phyloP scores from a whole-genome alignment of 2,113 vertebrate genomes.

The Gambusia affinis region DNA sequence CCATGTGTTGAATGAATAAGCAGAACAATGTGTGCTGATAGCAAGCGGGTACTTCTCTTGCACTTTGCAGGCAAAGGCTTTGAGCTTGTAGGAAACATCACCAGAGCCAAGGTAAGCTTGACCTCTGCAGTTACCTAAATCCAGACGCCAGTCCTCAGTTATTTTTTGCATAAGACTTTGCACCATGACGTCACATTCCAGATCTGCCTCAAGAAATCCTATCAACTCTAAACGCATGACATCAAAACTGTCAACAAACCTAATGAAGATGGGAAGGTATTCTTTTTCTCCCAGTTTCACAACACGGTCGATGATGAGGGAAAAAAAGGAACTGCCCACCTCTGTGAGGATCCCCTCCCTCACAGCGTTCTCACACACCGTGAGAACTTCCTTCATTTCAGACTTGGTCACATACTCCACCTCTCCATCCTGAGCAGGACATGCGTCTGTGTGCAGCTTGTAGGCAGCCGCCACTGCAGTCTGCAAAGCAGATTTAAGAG shows the following conservation, averaged over 20 bases:
- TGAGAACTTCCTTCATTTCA: constrained; percentile 90
- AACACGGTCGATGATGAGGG: constrained; percentile 89
- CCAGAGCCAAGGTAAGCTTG: constrained; percentile 93
- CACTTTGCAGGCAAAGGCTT: constrained; percentile 91
- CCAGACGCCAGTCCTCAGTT: constrained; percentile 89
- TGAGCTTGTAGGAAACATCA: constrained; percentile 91
- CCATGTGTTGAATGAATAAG: constrained; percentile 94
- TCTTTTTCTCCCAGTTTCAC: constrained; percentile 88
- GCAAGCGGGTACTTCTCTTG: constrained; percentile 92
- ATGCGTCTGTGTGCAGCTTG: constrained; percentile 37
- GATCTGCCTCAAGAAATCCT: constrained; percentile 88
- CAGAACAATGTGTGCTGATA: constrained; percentile 90
- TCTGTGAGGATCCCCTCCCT: constrained; percentile 90
- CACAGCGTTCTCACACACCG: constrained; percentile 89
- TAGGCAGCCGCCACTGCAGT: constrained; percentile 70
- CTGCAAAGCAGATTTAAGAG: constrained; percentile 79
- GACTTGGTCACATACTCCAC: constrained; percentile 82
- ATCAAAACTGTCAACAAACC: constrained; percentile 93
- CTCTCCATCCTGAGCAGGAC: constrained; percentile 66
- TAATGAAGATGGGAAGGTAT: constrained; percentile 87
- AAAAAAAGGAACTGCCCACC: constrained; percentile 90
- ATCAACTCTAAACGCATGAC: constrained; percentile 90
- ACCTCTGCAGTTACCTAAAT: constrained; percentile 93
- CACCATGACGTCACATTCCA: constrained; percentile 82
- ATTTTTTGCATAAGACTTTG: constrained; percentile 85